Evolutionary conservation across 2,797 vertebrate genomes (phyloP), one percentile per base, ranked within the genome.

Genomic region (Pantherophis alleghaniensis): DNA sequence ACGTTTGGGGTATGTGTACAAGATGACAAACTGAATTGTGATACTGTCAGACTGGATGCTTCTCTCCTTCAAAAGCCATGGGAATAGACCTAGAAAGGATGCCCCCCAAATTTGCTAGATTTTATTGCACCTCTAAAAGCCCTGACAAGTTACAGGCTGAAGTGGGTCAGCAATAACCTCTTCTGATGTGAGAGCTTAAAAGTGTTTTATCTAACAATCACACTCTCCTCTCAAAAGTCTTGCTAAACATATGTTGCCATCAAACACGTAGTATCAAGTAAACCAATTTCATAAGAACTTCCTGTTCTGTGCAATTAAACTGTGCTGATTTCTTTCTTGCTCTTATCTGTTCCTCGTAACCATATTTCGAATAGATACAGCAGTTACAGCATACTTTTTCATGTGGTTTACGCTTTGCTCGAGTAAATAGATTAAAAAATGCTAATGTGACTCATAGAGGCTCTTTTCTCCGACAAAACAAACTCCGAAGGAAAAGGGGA

Each of bases 231-330:
- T 83, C 74, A 42, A 14, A 53, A 47, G 42, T 53, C 57, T 59
- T 86, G 90, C 61, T 26, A 93, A 92, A 66, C 2, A 53, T 66
- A 12, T 10, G 5, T 53, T 42, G 14, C 32, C 24, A 86, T 10
- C 79, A 87, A 93, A 18, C 79, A 94, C 93, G 89, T 92, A 74
- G 53, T n/a, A 9, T 89, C 90, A 66, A 90, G 28, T 56, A 92
- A 86, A 56, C 9, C 47, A 86, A 66, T 86, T 66, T 90, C 86
- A 86, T 86, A 66, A 90, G 88, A 86, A 90, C 59, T 20, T 56
- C 3, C 74, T 92, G 55, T 66, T 94, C 83, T 91, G 5, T 51
- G 37, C 63, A 0, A 0, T 22, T 24, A 92, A 91, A 95, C 9
- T 24, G 7, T 47, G 20, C 56, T 89, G 87, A 69, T 26, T 87